Evolutionary conservation across 1,140 invertebrate genomes (phyloP), one percentile per base, ranked within the genome.

Genomic region (Heliconius nattereri): DNA sequence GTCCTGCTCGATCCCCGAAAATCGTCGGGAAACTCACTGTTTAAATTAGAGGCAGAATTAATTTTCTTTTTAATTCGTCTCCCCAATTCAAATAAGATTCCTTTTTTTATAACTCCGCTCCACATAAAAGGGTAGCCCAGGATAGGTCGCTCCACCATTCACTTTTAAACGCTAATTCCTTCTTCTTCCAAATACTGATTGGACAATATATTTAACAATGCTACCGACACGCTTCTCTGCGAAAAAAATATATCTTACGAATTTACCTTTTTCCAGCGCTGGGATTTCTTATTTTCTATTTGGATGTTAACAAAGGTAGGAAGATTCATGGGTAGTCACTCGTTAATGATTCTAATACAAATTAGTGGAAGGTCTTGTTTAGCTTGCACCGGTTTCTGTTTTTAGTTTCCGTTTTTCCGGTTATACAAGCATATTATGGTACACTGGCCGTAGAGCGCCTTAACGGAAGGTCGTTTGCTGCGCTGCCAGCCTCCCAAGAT

Each of bases 191-290:
- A 87, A 89, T 91, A 91, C 92, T 94, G 91, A 94, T 94, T 94
- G 92, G 91, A 91, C 91, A 87, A 93, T 92, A 94, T 94, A 93
- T 94, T 94, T 91, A 93, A 92, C 87, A 92, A 90, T 91, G 87
- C 88, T 89, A 91, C 89, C 85, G 88, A 89, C 86, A 89, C 89
- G 85, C 83, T 89, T 85, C 87, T 90, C 85, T 87, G 85, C 83
- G 85, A 90, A 91, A 92, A n/a, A 92, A 93, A 92, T 92, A 92
- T 85, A 91, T 91, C 90, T 91, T 90, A 86, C 85, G 88, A 89
- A 89, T 86, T 87, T 83, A 78, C 85, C 84, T 91, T 89, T 94
- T 91, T 92, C 83, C 87, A 83, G 83, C 83, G 83, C 86, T 84
- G 83, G 86, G 87, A 91, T 90, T 91, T 87, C 87, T 89, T 91